Conservation (phyloP, 1,140 invertebrate genomes). For the Euura lappo region DNA sequence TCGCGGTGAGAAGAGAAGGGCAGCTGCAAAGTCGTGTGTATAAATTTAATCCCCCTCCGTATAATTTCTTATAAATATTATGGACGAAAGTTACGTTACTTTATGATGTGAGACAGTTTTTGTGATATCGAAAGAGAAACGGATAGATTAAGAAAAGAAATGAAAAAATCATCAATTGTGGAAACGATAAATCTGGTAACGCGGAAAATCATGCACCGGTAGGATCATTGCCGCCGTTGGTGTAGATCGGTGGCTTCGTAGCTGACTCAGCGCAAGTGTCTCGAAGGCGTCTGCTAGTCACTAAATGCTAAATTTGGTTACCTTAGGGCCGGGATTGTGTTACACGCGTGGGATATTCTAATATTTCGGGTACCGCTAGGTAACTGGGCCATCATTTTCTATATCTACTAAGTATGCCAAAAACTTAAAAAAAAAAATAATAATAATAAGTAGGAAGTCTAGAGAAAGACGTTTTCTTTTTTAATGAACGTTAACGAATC, state of each 20-base stretch:
- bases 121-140: background rate
- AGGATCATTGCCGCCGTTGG: background rate
- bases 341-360: constrained; percentile 5
- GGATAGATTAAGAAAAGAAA: background rate
- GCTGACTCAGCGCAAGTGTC: constrained; percentile 1
- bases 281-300: constrained; percentile 4
- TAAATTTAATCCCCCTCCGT: background rate
- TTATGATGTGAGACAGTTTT: no score
- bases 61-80: no score
- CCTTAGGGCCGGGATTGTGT: constrained; percentile 6
- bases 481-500: background rate
- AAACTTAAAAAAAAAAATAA: background rate
- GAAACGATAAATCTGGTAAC: background rate
- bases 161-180: background rate
- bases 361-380: constrained; percentile 4
- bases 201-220: background rate
- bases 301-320: constrained; percentile 7
- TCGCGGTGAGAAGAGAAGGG: background rate
- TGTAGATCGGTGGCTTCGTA: background rate
- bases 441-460: no score
- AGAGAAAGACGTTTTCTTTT: background rate
- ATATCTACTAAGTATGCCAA: background rate
- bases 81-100: no score
- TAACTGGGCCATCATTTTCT: constrained; percentile 7
- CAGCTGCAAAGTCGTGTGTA: background rate